Evolutionary conservation across 2,113 vertebrate species (phyloP).

Genomic region (Haemorhous mexicanus): DNA sequence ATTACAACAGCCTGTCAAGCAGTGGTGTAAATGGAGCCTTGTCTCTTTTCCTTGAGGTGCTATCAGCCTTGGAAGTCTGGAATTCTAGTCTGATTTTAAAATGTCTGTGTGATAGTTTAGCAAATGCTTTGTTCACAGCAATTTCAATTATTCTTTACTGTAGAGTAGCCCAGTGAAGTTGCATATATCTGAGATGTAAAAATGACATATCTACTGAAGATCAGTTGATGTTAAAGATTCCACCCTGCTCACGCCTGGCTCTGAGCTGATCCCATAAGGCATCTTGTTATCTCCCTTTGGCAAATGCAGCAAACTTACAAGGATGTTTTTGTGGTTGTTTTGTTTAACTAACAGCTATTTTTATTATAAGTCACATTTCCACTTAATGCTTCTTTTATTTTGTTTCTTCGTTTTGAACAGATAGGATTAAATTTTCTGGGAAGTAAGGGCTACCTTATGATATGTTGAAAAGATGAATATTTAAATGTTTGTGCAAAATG

Average conservation of each 20-base stretch:
- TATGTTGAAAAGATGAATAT: background rate
- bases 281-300: background rate
- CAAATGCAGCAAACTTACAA: background rate
- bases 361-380: background rate
- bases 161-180: background rate
- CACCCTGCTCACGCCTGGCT: background rate
- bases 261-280: background rate
- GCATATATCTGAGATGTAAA: background rate
- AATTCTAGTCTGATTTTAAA: background rate
- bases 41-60: background rate
- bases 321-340: background rate
- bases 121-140: background rate
- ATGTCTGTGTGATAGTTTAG: background rate
- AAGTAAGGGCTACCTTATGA: background rate
- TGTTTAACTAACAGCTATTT: background rate
- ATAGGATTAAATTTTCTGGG: background rate
- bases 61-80: background rate
- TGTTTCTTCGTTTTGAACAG: background rate
- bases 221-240: background rate
- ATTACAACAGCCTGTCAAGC: background rate
- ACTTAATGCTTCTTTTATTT: background rate
- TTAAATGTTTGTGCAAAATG: background rate
- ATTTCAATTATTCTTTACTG: background rate
- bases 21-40: background rate
- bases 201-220: background rate